Evolutionary conservation across 2,797 vertebrate genomes (phyloP).

Genomic region (Pipistrellus pipistrellus): DNA sequence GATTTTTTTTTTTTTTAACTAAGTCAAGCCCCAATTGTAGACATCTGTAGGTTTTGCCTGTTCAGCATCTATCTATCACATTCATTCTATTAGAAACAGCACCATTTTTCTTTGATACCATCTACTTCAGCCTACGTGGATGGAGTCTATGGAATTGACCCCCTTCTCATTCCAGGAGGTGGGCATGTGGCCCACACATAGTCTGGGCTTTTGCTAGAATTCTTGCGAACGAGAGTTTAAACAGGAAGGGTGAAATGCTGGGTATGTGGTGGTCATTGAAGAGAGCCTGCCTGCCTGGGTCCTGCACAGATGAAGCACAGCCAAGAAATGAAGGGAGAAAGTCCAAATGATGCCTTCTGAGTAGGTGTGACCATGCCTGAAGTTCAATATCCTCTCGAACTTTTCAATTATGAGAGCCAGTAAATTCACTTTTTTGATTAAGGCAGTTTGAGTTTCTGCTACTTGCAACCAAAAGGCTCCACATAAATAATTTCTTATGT

Average conservation of each 20-base stretch:
- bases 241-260: not conserved
- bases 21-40: not conserved
- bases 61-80: not conserved
- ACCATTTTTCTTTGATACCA: not conserved
- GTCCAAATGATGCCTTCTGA: not conserved
- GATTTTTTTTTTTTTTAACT: not conserved
- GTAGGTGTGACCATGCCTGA: not conserved
- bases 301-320: not conserved
- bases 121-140: not conserved
- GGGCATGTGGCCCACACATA: not conserved
- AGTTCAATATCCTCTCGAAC: not conserved
- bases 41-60: not conserved
- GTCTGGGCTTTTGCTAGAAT: not conserved
- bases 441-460: not conserved
- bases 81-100: slow-evolving; percentile 12
- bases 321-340: not conserved
- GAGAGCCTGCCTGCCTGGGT: not conserved
- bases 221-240: not conserved
- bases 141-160: not conserved
- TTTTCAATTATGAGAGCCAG: not conserved
- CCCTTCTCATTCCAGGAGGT: not conserved
- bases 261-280: not conserved
- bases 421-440: not conserved
- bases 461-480: not conserved
- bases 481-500: not conserved